Conservation (phyloP, 2,888 invertebrate genomes). For the Leucania comma region DNA sequence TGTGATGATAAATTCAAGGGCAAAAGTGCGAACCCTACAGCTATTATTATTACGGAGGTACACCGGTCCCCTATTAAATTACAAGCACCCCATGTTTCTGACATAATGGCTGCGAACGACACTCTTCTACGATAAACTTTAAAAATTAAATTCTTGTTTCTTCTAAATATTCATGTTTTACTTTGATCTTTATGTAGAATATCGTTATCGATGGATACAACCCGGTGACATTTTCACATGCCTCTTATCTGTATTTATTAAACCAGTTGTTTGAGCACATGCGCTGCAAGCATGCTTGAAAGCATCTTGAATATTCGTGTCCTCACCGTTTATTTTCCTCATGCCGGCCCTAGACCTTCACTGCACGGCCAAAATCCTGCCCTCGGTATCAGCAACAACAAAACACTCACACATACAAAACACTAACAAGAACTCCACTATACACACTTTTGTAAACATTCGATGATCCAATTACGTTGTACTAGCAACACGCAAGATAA, state of each 20-base stretch:
- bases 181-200: slow-evolving; percentile 66
- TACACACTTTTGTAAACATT: slow-evolving; percentile 74
- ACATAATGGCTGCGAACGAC: slow-evolving; percentile 70
- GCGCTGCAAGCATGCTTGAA: slow-evolving; percentile 60
- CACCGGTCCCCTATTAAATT: slow-evolving; percentile 75
- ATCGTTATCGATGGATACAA: slow-evolving; percentile 73
- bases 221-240: slow-evolving; percentile 74
- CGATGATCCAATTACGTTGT: slow-evolving; percentile 63
- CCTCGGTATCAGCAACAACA: slow-evolving; percentile 84
- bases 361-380: slow-evolving; percentile 87
- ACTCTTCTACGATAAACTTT: slow-evolving; percentile 69
- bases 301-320: slow-evolving; percentile 59
- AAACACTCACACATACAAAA: slow-evolving; percentile 84
- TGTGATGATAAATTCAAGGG: slow-evolving; percentile 57
- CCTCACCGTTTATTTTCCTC: slow-evolving; percentile 90
- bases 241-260: slow-evolving; percentile 72
- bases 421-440: slow-evolving; percentile 82
- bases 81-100: slow-evolving; percentile 74
- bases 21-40: slow-evolving; percentile 68
- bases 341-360: slow-evolving; percentile 87
- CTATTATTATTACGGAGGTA: slow-evolving; percentile 75
- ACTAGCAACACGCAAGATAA: slow-evolving; percentile 69
- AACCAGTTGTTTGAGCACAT: slow-evolving; percentile 52
- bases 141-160: slow-evolving; percentile 55
- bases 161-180: slow-evolving; percentile 43